phyloP scores from a whole-genome alignment of 2,888 invertebrate species.

The Clitarchus hookeri region DNA sequence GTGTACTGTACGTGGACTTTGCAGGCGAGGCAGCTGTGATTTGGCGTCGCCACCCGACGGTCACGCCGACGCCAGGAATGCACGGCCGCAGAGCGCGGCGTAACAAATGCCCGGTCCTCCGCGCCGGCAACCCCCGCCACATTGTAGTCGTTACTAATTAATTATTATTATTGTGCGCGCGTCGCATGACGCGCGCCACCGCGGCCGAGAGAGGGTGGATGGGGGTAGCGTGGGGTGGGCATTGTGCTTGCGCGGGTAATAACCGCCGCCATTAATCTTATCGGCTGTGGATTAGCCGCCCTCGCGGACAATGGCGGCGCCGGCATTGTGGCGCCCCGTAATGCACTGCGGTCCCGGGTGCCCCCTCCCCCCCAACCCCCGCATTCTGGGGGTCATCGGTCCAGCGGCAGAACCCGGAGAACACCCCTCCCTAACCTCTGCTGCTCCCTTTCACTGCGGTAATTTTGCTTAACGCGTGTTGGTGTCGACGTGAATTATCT shows the following conservation, averaged over 20 bases:
- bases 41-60: background rate
- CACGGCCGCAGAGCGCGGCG: background rate
- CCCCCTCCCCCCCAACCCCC: background rate
- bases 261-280: conserved; percentile 31
- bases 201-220: too few relatives aligned
- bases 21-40: too few relatives aligned
- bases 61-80: background rate
- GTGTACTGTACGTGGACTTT: too few relatives aligned
- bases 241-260: conserved; percentile 14
- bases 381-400: background rate
- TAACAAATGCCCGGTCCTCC: background rate
- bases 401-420: background rate
- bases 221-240: background rate
- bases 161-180: conserved; percentile 8
- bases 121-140: background rate
- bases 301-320: background rate
- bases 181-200: background rate
- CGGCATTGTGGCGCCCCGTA: background rate
- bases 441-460: too few relatives aligned
- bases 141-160: conserved; percentile 6
- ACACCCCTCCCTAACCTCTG: background rate
- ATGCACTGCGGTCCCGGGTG: background rate
- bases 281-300: conserved; percentile 30
- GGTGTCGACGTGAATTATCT: too few relatives aligned
- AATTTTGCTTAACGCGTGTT: too few relatives aligned